A percentile compares a stretch with the other conserved stretches of the same genome.
Evolutionary conservation across 2,888 invertebrate genomes (phyloP).

Genomic region (Euzophera pinguis): DNA sequence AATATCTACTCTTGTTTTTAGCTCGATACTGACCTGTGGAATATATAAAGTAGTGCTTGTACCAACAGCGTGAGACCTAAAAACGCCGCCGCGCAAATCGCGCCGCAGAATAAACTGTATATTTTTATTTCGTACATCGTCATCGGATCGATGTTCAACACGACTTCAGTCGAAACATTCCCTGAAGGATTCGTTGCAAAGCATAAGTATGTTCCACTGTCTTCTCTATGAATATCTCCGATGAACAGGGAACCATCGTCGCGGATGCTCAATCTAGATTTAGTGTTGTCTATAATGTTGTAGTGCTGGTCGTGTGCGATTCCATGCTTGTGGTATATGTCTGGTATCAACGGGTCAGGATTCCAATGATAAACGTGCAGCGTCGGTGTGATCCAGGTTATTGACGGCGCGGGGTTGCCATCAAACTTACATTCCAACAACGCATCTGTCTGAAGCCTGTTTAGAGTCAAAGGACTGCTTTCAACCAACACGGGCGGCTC

Average conservation of each 20-base stretch:
- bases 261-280: slow-evolving; percentile 82
- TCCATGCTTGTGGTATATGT: slow-evolving; percentile 84
- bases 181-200: slow-evolving; percentile 91
- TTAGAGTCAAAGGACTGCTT: slow-evolving; percentile 82
- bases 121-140: slow-evolving; percentile 91
- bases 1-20: not conserved
- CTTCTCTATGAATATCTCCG: slow-evolving; percentile 84
- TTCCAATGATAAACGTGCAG: slow-evolving; percentile 88
- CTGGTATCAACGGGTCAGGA: slow-evolving; percentile 83
- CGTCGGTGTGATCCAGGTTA: slow-evolving; percentile 92
- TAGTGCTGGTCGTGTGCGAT: slow-evolving; percentile 78
- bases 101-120: slow-evolving; percentile 90
- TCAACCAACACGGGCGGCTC: slow-evolving; percentile 81
- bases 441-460: slow-evolving; percentile 83
- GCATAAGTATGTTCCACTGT: slow-evolving; percentile 92
- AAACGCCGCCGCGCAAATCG: slow-evolving; percentile 88
- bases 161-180: slow-evolving; percentile 86
- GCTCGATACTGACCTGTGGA: slow-evolving; percentile 81
- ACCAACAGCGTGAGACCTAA: slow-evolving; percentile 88
- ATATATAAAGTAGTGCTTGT: slow-evolving; percentile 85
- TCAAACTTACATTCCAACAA: slow-evolving; percentile 87
- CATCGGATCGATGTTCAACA: slow-evolving; percentile 91
- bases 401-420: slow-evolving; percentile 88
- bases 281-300: slow-evolving; percentile 62
- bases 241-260: slow-evolving; percentile 90